These are phyloP conservation scores for Echinops telfairi DNA, from an alignment of 2,113 vertebrate genomes.

Conservation along the genomic window DNA sequence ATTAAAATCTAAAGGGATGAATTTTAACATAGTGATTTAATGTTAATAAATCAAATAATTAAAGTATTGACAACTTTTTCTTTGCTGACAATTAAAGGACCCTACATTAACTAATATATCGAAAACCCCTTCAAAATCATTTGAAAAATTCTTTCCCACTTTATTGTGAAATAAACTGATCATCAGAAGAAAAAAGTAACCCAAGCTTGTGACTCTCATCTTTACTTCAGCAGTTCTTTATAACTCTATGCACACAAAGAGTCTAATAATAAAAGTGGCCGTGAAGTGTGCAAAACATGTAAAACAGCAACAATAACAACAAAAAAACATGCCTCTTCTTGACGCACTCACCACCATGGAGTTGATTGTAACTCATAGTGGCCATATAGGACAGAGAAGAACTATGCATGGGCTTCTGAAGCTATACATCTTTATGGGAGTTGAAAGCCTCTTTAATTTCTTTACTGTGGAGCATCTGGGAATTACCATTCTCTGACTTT, in stretches of 20 bases:
- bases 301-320: background rate
- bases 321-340: too few relatives aligned
- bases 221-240: constrained; percentile 1
- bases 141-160: background rate
- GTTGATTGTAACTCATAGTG: too few relatives aligned
- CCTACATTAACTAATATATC: background rate
- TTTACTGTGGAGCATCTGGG: too few relatives aligned
- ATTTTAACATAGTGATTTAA: too few relatives aligned
- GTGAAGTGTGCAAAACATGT: background rate
- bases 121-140: background rate
- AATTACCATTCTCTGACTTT: too few relatives aligned
- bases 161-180: background rate
- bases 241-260: background rate
- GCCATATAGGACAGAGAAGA: too few relatives aligned
- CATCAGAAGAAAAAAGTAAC: background rate
- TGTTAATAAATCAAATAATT: background rate
- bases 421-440: too few relatives aligned
- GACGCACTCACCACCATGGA: too few relatives aligned
- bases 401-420: too few relatives aligned
- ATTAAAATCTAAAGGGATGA: too few relatives aligned
- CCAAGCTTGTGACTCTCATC: background rate
- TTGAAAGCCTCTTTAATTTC: too few relatives aligned
- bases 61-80: background rate
- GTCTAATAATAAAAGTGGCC: background rate
- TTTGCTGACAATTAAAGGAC: background rate